Evolutionary conservation across 1,140 invertebrate species (phyloP), one percentile per base, ranked within the genome.

Genomic region (Neotoxoptera formosana): DNA sequence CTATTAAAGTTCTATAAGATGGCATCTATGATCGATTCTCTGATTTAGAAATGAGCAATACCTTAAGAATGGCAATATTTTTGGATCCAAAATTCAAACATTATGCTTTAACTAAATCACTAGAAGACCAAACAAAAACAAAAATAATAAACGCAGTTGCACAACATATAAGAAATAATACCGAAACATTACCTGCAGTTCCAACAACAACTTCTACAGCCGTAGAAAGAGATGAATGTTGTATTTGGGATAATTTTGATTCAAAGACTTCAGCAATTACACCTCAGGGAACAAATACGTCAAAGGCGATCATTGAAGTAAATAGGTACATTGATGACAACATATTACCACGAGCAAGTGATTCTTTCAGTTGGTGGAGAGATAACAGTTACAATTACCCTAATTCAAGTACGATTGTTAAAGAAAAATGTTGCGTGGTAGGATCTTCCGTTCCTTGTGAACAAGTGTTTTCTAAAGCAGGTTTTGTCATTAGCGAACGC

Each of bases 21-120:
- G 41, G 84, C 4, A 36, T 86, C 25, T 2, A 14, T 45, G 0
- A 9, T 45, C 41, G 21, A 25, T 86, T 86, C 2, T 41, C 34
- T 21, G 36, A 86, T 47, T 86, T 86, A 86, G 41, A 86, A 86
- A 41, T 20, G 17, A 86, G 83, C n/a, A 86, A 86, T 86, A 86
- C 83, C 17, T 86, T 86, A 86, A n/a, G 9, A 30, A 86, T 25
- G 20, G 36, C 20, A 25, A 86, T 2, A 17, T 86, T 86, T 21
- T 47, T 86, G 20, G 84, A 47, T 86, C 36, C 84, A 23, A 86
- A 25, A 47, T 86, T 86, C 23, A 86, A 86, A 86, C 84, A 41
- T 14, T 34, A 23, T 23, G 7, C 7, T 34, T 84, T 84, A 36
- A 8, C 41, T 2, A 67, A 67, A n/a, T 30, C 25, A 3, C 1